Evolutionary conservation across 2,888 invertebrate genomes (phyloP).

Genomic region (Dromius quadrimaculatus): DNA sequence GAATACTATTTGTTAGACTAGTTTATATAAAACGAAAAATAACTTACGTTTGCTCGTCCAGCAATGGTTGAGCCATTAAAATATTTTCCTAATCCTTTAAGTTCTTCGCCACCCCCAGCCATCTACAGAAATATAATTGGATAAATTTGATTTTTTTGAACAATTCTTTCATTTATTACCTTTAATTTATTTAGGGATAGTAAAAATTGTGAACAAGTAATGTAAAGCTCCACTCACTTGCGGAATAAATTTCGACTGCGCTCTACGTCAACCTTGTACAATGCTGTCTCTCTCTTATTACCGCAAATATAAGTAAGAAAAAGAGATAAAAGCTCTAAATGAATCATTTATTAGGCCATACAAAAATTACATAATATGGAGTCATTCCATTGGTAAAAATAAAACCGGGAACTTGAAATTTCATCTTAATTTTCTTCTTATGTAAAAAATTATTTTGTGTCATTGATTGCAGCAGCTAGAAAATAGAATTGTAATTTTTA

Average conservation of each 20-base stretch:
- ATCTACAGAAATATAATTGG: constrained; percentile 10
- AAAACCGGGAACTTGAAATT: constrained; percentile 30
- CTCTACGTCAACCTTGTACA: neutral
- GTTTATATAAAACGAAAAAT: neutral
- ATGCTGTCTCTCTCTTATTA: neutral
- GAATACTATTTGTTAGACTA: neutral
- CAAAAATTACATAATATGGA: constrained; percentile 29
- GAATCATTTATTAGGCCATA: constrained; percentile 20
- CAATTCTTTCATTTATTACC: neutral
- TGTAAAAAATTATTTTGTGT: neutral
- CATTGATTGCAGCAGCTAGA: too few relatives aligned
- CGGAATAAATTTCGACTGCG: neutral
- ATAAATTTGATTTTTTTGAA: neutral
- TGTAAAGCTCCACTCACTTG: too few relatives aligned
- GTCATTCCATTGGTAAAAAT: constrained; percentile 3
- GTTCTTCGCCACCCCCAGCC: constrained; percentile 71
- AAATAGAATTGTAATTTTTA: too few relatives aligned
- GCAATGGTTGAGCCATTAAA: constrained; percentile 77
- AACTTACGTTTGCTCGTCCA: constrained; percentile 80
- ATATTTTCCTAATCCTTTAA: constrained; percentile 75
- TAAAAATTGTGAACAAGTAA: neutral
- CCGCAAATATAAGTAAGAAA: neutral
- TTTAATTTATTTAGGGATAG: neutral
- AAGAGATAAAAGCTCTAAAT: neutral
- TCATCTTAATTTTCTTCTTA: neutral